Conservation (phyloP, 1,140 invertebrate genomes). For the Hypsibius dujardini region DNA sequence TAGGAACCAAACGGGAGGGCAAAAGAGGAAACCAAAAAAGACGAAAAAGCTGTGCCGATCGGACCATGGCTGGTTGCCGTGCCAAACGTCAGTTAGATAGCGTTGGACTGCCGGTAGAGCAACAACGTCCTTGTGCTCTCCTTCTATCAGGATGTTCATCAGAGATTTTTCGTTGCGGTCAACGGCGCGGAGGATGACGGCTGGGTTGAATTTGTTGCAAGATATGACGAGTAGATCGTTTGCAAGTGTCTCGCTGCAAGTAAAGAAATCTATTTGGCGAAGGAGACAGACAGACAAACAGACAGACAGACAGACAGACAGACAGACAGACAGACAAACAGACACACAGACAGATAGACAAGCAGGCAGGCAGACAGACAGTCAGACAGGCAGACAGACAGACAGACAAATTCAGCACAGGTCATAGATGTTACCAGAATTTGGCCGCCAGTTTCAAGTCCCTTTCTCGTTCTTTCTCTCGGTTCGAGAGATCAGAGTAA, state of each 20-base stretch:
- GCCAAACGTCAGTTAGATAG: slow-evolving; percentile 47
- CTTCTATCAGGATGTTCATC: slow-evolving; percentile 85
- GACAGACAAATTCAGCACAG: no score
- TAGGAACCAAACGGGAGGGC: slow-evolving; percentile 84
- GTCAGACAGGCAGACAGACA: no score
- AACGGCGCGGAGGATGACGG: slow-evolving; percentile 68
- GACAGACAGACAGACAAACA: no score
- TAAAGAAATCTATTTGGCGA: no score
- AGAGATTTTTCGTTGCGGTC: slow-evolving; percentile 81
- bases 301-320: no score
- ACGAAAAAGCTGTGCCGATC: slow-evolving; percentile 80
- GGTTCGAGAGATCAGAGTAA: slow-evolving; percentile 27
- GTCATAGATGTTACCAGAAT: slow-evolving; percentile 43
- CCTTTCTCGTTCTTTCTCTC: slow-evolving; percentile 91
- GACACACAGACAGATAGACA: no score
- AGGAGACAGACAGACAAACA: no score
- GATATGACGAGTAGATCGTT: slow-evolving; percentile 83
- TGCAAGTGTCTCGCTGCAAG: slow-evolving; percentile 87
- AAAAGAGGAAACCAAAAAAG: slow-evolving; percentile 72
- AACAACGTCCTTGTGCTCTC: slow-evolving; percentile 80
- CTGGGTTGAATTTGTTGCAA: slow-evolving; percentile 76
- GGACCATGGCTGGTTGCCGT: slow-evolving; percentile 81
- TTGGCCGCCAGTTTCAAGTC: slow-evolving; percentile 83
- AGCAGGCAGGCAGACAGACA: no score
- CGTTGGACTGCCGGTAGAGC: slow-evolving; percentile 33